phyloP scores from a whole-genome alignment of 1,140 invertebrate species.

The Macrotrachela quadricornifera region DNA sequence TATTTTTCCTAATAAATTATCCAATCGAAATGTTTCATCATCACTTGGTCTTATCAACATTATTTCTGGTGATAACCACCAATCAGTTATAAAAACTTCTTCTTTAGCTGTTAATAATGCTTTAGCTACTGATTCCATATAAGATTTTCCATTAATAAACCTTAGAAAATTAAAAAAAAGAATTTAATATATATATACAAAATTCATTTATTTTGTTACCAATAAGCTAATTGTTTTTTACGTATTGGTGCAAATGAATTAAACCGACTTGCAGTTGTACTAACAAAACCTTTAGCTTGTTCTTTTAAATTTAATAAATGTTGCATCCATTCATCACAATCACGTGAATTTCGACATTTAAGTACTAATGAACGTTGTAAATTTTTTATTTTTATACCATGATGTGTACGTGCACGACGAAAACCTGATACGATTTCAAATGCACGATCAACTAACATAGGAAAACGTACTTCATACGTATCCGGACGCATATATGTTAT shows the following conservation, averaged over 20 bases:
- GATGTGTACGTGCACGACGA: not conserved
- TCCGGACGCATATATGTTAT: constrained; percentile 2
- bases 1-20: constrained; percentile 60
- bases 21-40: constrained; percentile 64
- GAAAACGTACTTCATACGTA: not conserved
- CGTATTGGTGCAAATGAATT: constrained; percentile 5
- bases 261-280: not conserved
- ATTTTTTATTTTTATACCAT: constrained; percentile 5
- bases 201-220: not conserved
- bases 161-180: not conserved
- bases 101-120: constrained; percentile 64
- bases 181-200: too few relatives aligned
- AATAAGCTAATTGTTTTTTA: not conserved
- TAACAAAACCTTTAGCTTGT: not conserved
- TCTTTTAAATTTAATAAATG: not conserved
- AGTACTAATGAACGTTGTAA: constrained; percentile 1
- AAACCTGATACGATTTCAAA: not conserved
- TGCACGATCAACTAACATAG: constrained; percentile 2
- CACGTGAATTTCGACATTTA: not conserved
- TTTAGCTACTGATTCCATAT: constrained; percentile 68
- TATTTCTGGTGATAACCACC: constrained; percentile 81
- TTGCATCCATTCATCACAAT: not conserved
- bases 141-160: constrained; percentile 63
- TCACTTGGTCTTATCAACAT: constrained; percentile 62
- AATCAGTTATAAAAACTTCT: constrained; percentile 86